phyloP scores from a whole-genome alignment of 2,797 vertebrate genomes.

The Gadopsis bispinosus region DNA sequence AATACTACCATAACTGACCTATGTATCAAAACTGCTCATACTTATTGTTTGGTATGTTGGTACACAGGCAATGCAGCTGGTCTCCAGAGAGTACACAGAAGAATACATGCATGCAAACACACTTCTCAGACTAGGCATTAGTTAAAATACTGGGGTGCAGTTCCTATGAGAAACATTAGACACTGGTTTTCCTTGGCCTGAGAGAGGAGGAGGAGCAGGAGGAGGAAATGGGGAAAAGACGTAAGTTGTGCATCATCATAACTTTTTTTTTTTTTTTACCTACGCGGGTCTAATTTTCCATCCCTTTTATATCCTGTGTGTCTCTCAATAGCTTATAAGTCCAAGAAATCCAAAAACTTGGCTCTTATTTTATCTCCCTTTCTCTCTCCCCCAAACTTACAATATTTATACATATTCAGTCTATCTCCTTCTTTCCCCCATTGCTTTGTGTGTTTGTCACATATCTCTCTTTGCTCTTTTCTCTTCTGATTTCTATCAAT shows the following conservation, averaged over 20 bases:
- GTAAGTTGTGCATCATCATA: conserved; percentile 69
- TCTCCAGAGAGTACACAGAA: conserved; percentile 39
- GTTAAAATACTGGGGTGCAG: conserved; percentile 50
- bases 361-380: conserved; percentile 14
- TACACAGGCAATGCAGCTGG: conserved; percentile 15
- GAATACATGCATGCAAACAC: conserved; percentile 43
- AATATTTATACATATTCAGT: background rate
- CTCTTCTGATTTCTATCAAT: conserved; percentile 51
- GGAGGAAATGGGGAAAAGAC: conserved; percentile 70
- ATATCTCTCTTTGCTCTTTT: conserved; percentile 4
- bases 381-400: background rate
- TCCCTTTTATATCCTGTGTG: conserved; percentile 81
- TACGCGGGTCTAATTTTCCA: conserved; percentile 79
- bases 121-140: conserved; percentile 29
- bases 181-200: conserved; percentile 59
- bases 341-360: conserved; percentile 33
- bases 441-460: background rate
- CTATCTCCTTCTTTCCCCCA: background rate
- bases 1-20: background rate
- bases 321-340: conserved; percentile 46
- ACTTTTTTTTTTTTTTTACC: conserved; percentile 56
- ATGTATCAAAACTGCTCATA: conserved; percentile 8
- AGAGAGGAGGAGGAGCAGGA: conserved; percentile 65
- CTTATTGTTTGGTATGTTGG: conserved; percentile 25
- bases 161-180: conserved; percentile 84